Evolutionary conservation across 1,140 invertebrate genomes (phyloP), one percentile per base, ranked within the genome.

Genomic region (Dendroctonus valens): DNA sequence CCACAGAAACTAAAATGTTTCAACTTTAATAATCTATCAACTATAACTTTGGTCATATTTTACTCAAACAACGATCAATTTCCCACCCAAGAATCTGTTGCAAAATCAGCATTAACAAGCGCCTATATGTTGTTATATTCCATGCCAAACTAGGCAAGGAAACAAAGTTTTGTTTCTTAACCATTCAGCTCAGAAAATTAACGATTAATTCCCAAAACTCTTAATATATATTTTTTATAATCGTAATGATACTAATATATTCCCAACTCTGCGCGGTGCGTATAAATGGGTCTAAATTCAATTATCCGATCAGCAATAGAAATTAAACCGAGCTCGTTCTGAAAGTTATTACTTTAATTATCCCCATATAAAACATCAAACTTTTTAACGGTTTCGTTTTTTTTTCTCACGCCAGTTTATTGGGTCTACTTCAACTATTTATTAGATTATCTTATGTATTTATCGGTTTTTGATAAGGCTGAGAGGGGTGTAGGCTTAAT

Each of bases 301-400:
- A 61, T 61, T 61, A 61, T 49, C 59, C n/a, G 59, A 61, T 61
- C 59, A 61, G 59, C 38, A 61, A 61, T 61, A 61, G 59, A 61
- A 61, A 61, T 61, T 61, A 61, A 61, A 14, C 41, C 48, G 48
- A 49, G 9, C 48, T 51, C 48, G 26, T 26, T 41, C 39, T 61
- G 26, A 61, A 61, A 61, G 59, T 61, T 61, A 61, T 61, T 61
- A 61, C 59, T 61, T 61, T 51, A 61, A 61, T 61, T 61, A 61
- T 39, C 59, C 15, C 46, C 9, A 7, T 39, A 51, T 49, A 61
- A n/a, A 61, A 51, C 41, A 61, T 50, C 15, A 61, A 61, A 50
- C 46, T 41, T 51, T 61, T 26, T 61, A 7, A 51, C 6, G 26
- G 49, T 64, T 38, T 61, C 8, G 8, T 8, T 61, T 50, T 59